phyloP scores from a whole-genome alignment of 2,797 vertebrate species.

The Danio kyathit region DNA sequence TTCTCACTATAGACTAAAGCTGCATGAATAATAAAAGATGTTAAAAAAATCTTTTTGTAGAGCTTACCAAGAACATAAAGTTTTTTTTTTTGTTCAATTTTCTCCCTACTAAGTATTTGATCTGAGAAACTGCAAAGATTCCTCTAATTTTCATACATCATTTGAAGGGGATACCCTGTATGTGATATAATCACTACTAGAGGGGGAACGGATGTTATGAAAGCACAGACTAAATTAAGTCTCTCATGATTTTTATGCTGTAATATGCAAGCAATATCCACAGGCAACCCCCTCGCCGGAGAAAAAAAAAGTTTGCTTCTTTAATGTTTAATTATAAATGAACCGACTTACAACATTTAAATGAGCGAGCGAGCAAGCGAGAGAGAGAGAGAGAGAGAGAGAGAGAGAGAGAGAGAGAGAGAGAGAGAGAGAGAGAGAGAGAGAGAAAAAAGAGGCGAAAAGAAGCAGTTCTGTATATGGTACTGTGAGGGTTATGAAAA shows the following conservation, averaged over 20 bases:
- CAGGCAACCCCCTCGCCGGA: conserved; percentile 71
- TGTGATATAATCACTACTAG: conserved; percentile 68
- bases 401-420: too few relatives aligned
- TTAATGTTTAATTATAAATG: conserved; percentile 84
- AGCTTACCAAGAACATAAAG: conserved; percentile 19
- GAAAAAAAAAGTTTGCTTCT: conserved; percentile 67
- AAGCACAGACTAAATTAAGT: conserved; percentile 73
- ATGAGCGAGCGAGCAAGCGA: conserved; percentile 40
- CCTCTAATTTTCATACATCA: conserved; percentile 46
- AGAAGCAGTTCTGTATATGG: conserved; percentile 3
- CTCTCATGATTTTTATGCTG: conserved; percentile 66
- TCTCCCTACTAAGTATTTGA: background rate
- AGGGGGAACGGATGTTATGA: conserved; percentile 57
- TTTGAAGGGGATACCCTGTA: conserved; percentile 49
- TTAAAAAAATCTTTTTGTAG: conserved; percentile 21
- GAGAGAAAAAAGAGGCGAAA: background rate
- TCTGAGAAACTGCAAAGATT: conserved; percentile 41
- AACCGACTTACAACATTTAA: conserved; percentile 78
- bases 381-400: too few relatives aligned
- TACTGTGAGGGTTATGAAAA: conserved; percentile 33
- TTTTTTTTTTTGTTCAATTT: background rate
- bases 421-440: too few relatives aligned
- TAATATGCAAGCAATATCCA: conserved; percentile 82
- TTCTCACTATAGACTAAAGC: background rate
- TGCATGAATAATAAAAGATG: background rate